Evolutionary conservation across 1,140 invertebrate genomes (phyloP).

Genomic region (Temnothorax longispinosus): DNA sequence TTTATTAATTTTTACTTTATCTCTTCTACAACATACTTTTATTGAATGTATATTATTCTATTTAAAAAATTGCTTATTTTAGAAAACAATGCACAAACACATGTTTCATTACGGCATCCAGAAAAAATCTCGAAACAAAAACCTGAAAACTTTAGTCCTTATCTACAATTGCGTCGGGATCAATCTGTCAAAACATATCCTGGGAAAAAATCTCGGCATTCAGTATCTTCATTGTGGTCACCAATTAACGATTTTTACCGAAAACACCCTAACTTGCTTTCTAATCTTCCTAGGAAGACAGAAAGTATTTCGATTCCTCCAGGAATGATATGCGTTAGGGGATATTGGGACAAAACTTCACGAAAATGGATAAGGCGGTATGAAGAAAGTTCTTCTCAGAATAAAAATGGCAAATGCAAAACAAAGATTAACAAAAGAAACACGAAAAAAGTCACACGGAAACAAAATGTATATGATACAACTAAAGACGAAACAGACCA

Average conservation of each 20-base stretch:
- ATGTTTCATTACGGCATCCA: neutral
- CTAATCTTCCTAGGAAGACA: neutral
- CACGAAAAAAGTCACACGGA: neutral
- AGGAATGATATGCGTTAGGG: neutral
- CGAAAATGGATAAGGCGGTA: neutral
- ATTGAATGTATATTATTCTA: no score
- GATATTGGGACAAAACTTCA: neutral
- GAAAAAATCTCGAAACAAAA: neutral
- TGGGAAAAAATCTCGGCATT: neutral
- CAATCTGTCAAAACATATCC: conserved; percentile 6
- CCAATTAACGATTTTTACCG: neutral
- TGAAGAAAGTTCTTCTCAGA: neutral
- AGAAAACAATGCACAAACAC: neutral
- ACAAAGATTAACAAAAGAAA: neutral
- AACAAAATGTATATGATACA: neutral
- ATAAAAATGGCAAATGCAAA: neutral
- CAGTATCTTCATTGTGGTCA: no score
- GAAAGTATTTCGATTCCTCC: neutral
- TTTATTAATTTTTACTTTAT: neutral
- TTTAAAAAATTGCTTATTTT: neutral
- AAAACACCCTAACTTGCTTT: neutral
- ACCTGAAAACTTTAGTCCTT: neutral
- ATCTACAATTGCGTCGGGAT: conserved; percentile 5
- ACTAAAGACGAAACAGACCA: neutral
- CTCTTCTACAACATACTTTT: neutral